Evolutionary conservation across 2,888 invertebrate genomes (phyloP).

Genomic region (Mylabris sibirica): DNA sequence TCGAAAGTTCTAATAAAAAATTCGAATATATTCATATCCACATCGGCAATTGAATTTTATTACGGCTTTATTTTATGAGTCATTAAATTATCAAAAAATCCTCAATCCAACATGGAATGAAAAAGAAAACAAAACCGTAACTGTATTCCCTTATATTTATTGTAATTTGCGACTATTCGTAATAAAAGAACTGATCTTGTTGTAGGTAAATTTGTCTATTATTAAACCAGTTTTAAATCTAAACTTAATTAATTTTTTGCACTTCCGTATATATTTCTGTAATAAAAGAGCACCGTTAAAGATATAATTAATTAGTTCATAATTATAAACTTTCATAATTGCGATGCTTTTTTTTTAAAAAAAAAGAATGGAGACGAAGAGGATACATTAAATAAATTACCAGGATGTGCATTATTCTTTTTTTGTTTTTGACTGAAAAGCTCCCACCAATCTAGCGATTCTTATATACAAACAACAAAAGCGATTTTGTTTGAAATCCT

Average conservation of each 20-base stretch:
- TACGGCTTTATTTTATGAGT: neutral
- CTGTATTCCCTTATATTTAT: neutral
- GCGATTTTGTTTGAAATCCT: neutral
- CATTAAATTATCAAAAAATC: neutral
- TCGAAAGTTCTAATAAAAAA: neutral
- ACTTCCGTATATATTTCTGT: neutral
- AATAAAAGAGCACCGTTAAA: neutral
- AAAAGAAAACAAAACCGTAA: neutral
- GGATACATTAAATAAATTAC: neutral
- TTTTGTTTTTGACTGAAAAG: neutral
- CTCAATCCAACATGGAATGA: neutral
- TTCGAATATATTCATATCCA: neutral
- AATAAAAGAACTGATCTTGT: no score
- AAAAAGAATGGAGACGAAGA: neutral
- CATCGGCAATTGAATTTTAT: neutral
- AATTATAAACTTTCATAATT: neutral
- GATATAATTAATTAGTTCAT: conserved; percentile 9
- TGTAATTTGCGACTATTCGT: neutral
- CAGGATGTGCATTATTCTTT: neutral
- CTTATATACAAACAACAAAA: neutral
- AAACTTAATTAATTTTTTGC: no score
- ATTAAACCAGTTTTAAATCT: no score
- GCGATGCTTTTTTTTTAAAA: neutral
- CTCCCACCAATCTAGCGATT: neutral
- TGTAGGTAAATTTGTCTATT: no score